Evolutionary conservation across 2,888 invertebrate species (phyloP).

Genomic region (Idaea aversata): DNA sequence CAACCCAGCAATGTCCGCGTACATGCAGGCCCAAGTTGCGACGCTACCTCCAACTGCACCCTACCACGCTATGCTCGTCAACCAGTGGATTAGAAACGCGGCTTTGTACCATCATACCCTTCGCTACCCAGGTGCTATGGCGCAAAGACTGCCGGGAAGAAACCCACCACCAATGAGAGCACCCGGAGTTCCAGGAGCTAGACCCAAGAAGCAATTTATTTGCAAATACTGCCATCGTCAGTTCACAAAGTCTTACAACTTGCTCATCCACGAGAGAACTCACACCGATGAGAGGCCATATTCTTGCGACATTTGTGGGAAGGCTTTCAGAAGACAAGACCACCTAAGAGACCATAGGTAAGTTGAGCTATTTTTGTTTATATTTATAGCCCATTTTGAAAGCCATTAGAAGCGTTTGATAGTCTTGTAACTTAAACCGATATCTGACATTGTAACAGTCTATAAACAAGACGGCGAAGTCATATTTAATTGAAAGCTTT

Average conservation of each 20-base stretch:
- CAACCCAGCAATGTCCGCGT: conserved; percentile 65
- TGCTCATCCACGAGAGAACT: conserved; percentile 97
- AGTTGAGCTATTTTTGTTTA: conserved; percentile 34
- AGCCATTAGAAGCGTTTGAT: conserved; percentile 30
- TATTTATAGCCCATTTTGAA: conserved; percentile 22
- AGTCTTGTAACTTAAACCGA: conserved; percentile 31
- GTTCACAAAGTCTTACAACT: conserved; percentile 98
- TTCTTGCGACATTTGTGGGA: conserved; percentile 97
- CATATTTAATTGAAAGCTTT: conserved; percentile 60
- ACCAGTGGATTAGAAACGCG: conserved; percentile 87
- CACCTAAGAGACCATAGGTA: conserved; percentile 94
- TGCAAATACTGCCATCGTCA: conserved; percentile 98
- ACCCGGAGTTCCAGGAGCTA: conserved; percentile 77
- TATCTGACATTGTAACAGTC: conserved; percentile 24
- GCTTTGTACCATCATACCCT: conserved; percentile 83
- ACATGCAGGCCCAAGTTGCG: conserved; percentile 73
- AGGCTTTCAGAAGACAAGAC: conserved; percentile 97
- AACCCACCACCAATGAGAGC: conserved; percentile 79
- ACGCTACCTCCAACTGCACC: conserved; percentile 70
- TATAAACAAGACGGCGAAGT: conserved; percentile 35
- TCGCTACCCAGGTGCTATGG: conserved; percentile 73
- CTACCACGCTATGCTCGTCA: conserved; percentile 83
- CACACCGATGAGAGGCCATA: conserved; percentile 98
- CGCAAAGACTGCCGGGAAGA: conserved; percentile 73
- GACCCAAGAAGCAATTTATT: conserved; percentile 93